Conservation (phyloP, 2,113 vertebrate genomes). For the Zonotrichia leucophrys region DNA sequence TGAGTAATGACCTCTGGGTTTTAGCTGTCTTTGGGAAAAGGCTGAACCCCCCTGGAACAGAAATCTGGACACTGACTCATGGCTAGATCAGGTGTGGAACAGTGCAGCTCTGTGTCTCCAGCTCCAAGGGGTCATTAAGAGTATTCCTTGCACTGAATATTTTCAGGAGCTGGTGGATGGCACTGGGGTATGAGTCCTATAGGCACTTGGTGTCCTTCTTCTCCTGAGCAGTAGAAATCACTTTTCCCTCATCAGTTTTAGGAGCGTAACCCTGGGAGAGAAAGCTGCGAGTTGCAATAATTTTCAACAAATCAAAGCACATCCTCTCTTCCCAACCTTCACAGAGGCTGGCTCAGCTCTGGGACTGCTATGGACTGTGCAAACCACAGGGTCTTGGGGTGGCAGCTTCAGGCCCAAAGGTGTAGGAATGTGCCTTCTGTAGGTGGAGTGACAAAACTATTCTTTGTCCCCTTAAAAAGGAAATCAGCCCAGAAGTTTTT, state of each 20-base stretch:
- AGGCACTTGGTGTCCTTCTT: background rate
- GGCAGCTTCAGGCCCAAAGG: background rate
- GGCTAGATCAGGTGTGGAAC: background rate
- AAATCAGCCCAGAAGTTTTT: no score
- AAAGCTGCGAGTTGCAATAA: background rate
- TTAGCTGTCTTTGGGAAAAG: background rate
- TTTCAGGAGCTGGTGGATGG: background rate
- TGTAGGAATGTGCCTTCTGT: background rate
- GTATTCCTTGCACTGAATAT: background rate
- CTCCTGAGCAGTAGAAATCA: background rate
- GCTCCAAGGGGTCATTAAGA: background rate
- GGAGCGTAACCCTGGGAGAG: background rate
- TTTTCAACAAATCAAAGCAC: background rate
- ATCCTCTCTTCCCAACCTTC: background rate
- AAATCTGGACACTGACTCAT: background rate
- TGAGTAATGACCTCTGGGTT: background rate
- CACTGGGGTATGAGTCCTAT: rapidly evolving
- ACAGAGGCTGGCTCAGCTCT: background rate
- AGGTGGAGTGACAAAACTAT: no score
- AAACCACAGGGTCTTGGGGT: background rate
- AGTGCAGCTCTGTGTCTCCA: background rate
- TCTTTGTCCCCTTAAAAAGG: no score
- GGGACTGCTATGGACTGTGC: background rate
- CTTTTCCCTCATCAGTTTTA: background rate
- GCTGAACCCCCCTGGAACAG: background rate